phyloP scores from a whole-genome alignment of 1,140 invertebrate species.

The Fopius arisanus region DNA sequence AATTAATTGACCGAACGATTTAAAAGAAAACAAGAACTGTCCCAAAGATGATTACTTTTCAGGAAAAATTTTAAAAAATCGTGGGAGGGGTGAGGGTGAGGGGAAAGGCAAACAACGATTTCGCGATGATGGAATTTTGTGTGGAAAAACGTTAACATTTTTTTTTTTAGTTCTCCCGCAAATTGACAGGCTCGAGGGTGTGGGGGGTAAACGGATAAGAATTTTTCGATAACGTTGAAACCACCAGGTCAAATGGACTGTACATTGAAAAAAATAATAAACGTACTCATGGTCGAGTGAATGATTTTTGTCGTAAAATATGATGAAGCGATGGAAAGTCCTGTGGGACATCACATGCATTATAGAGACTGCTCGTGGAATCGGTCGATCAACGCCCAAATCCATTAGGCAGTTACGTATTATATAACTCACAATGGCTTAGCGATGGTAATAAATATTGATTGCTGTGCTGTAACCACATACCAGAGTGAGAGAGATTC shows the following conservation, averaged over 20 bases:
- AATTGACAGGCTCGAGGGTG: too few relatives aligned
- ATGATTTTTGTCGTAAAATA: not conserved
- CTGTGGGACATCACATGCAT: not conserved
- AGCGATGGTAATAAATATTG: constrained; percentile 41
- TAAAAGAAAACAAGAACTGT: too few relatives aligned
- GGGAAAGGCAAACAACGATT: too few relatives aligned
- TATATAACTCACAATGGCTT: constrained; percentile 31
- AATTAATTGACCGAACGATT: not conserved
- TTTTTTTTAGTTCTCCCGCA: too few relatives aligned
- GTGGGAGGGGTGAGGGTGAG: not conserved
- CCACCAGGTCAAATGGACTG: too few relatives aligned
- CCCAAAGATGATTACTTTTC: too few relatives aligned
- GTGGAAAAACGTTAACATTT: too few relatives aligned
- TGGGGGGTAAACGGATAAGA: too few relatives aligned
- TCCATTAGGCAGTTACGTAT: constrained; percentile 29
- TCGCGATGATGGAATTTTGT: too few relatives aligned
- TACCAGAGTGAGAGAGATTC: constrained; percentile 2
- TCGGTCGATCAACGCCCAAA: constrained; percentile 35
- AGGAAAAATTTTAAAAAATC: too few relatives aligned
- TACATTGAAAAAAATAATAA: too few relatives aligned
- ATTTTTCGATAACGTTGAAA: too few relatives aligned
- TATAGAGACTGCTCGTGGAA: constrained; percentile 5
- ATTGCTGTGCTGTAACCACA: constrained; percentile 27
- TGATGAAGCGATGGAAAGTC: not conserved
- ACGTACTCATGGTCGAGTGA: not conserved